Base-by-base conservation (phyloP, 2,797 vertebrate genomes). In the Arctocebus calabarensis region DNA sequence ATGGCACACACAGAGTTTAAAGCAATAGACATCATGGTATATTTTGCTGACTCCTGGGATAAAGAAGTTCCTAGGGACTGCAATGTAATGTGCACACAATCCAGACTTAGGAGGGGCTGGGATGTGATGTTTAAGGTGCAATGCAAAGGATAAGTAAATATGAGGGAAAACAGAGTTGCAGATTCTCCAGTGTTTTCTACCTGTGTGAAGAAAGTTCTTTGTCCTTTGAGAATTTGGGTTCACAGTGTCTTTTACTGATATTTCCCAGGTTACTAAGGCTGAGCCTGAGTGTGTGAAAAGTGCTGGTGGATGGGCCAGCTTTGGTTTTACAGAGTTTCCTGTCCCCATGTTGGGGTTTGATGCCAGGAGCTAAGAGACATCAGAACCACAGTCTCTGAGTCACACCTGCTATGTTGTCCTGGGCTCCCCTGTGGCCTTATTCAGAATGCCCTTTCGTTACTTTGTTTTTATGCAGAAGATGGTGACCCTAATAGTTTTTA, bases 311-410 rank as follows among this genome's bases (percentile, higher is more conserved):
- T 2, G 29, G 34, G 32, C 52, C 29, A 59, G 32, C 32, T 27
- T 32, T 23, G 17, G 55, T 43, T 22, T 40, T 37, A 64, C 7
- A 27, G 37, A 34, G 19, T 6, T 66, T 78, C 68, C 57, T 66
- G 2, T 0, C 2, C 40, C 13, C 29, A 19, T 37, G n/a, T 23
- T 45, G 5, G 29, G 43, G 12, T 1, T 2, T 19, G 40, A 40
- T 40, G 40, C 40, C 40, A 34, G 55, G 23, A n/a, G 93, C 62
- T 6, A 45, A 27, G 29, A 43, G 61, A 68, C 23, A 25, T 34
- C 64, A 59, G 64, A 43, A 27, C 7, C 1, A 1, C 25, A 4
- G 71, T 64, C 14, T 87, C 79, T 11, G 71, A 40, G 57, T 81
- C 48, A 27, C 23, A 40, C 13, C 32, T 77, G 27, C 55, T 70